Percentiles rank a stretch among this genome's conserved stretches.
Evolutionary conservation across 2,888 invertebrate genomes (phyloP).

Genomic region (Amiota minor): DNA sequence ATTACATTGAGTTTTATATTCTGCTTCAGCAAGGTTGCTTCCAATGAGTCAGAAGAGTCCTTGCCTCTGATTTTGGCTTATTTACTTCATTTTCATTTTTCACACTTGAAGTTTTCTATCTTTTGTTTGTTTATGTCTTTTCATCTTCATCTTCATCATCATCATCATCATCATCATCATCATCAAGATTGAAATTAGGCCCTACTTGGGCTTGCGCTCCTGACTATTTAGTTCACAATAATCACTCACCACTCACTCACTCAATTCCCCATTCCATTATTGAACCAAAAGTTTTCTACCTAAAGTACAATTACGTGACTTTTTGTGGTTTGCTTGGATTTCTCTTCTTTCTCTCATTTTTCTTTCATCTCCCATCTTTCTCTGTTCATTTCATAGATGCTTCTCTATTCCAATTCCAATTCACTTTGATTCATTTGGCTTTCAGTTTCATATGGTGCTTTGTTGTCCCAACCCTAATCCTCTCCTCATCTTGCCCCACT

Average conservation of each 20-base stretch:
- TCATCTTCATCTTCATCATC: not conserved
- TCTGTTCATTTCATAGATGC: not conserved
- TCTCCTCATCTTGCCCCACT: not conserved
- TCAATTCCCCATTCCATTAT: not conserved
- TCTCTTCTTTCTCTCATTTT: constrained; percentile 29
- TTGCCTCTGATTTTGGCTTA: not conserved
- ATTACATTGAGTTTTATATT: too few species aligned
- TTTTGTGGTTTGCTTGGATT: constrained; percentile 70
- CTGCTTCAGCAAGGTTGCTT: too few species aligned
- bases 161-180: not conserved
- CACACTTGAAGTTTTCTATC: constrained; percentile 55
- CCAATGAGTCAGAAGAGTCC: not conserved
- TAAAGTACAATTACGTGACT: constrained; percentile 63
- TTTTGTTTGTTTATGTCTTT: constrained; percentile 53
- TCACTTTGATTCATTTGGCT: too few species aligned
- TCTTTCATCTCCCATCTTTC: not conserved
- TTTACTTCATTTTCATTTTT: constrained; percentile 47
- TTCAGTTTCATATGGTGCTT: not conserved
- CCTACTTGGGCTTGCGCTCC: not conserved
- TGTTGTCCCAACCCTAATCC: not conserved
- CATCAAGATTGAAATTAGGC: not conserved
- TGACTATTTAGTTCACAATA: not conserved
- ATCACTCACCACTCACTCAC: too few species aligned
- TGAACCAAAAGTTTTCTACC: not conserved
- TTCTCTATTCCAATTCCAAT: not conserved